Conservation (phyloP, 2,888 invertebrate genomes). For the Drosophila prostipennis region DNA sequence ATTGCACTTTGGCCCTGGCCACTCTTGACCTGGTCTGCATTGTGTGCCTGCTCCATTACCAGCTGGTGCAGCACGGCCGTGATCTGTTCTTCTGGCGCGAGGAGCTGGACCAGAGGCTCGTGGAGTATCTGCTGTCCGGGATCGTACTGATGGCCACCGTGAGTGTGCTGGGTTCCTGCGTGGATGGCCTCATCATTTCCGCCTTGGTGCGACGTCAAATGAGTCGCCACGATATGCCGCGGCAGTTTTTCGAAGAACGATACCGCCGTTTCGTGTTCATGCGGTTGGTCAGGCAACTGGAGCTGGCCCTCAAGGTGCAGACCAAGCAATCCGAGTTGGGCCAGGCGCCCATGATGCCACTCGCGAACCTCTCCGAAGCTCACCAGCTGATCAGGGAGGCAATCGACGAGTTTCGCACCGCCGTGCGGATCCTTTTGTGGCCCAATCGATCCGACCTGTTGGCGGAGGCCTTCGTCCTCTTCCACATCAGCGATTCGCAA, state of each 20-base stretch:
- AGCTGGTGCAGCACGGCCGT: slow-evolving; percentile 39
- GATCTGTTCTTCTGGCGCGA: slow-evolving; percentile 57
- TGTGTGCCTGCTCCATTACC: slow-evolving; percentile 44
- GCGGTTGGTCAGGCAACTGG: slow-evolving; percentile 61
- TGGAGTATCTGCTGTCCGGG: slow-evolving; percentile 39
- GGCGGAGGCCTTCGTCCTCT: slow-evolving; percentile 51
- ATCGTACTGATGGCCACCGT: slow-evolving; percentile 35
- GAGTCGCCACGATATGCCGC: slow-evolving; percentile 33
- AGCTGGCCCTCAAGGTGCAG: slow-evolving; percentile 48
- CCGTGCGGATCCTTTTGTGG: slow-evolving; percentile 53
- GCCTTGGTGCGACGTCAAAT: slow-evolving; percentile 37
- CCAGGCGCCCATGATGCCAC: neutral
- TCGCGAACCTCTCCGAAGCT: slow-evolving; percentile 34
- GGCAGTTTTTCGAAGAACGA: slow-evolving; percentile 47
- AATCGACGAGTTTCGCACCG: slow-evolving; percentile 56
- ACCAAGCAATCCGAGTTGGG: slow-evolving; percentile 13
- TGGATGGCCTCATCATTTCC: slow-evolving; percentile 36
- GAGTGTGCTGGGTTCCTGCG: slow-evolving; percentile 43
- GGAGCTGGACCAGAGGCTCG: slow-evolving; percentile 25
- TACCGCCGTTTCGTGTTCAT: slow-evolving; percentile 60
- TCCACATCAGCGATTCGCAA: slow-evolving; percentile 51
- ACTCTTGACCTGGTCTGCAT: slow-evolving; percentile 43
- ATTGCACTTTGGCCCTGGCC: slow-evolving; percentile 31
- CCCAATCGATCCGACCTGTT: slow-evolving; percentile 53
- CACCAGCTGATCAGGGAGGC: slow-evolving; percentile 54